These are phyloP conservation scores for Falcunculus frontatus DNA, from an alignment of 2,113 vertebrate genomes.

Conservation along the genomic window DNA sequence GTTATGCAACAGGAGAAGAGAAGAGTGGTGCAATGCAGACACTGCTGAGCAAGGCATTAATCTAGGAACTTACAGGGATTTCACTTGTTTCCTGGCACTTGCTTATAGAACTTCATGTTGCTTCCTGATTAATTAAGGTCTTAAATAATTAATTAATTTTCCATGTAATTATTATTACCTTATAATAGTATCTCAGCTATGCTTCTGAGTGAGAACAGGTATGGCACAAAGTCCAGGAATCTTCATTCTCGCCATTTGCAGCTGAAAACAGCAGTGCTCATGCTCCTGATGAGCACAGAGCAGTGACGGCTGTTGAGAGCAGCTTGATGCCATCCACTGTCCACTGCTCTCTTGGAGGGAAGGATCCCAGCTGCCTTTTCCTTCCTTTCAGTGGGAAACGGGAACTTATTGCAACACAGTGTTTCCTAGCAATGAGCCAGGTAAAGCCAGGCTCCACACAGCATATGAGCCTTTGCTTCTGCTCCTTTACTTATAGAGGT, in stretches of 20 bases:
- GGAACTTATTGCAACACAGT: background rate
- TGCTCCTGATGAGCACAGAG: background rate
- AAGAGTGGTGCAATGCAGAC: slow-evolving; percentile 12
- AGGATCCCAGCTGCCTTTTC: background rate
- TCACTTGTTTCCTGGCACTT: background rate
- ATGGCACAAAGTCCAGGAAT: background rate
- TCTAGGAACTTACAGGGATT: background rate
- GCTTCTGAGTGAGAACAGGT: background rate
- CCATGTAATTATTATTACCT: background rate
- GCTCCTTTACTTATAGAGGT: background rate
- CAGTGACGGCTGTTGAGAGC: background rate
- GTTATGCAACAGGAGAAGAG: background rate
- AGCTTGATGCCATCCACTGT: background rate
- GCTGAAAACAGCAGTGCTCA: background rate
- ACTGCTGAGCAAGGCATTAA: background rate
- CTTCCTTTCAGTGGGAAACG: background rate
- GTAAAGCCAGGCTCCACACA: background rate
- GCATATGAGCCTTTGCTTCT: background rate
- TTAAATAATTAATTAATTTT: background rate
- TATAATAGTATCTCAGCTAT: background rate
- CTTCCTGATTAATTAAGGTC: background rate
- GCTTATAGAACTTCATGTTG: background rate
- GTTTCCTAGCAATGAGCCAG: background rate
- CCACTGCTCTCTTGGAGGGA: background rate
- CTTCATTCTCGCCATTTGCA: background rate